Conservation (phyloP, 2,113 vertebrate species). For the Geothlypis trichas region DNA sequence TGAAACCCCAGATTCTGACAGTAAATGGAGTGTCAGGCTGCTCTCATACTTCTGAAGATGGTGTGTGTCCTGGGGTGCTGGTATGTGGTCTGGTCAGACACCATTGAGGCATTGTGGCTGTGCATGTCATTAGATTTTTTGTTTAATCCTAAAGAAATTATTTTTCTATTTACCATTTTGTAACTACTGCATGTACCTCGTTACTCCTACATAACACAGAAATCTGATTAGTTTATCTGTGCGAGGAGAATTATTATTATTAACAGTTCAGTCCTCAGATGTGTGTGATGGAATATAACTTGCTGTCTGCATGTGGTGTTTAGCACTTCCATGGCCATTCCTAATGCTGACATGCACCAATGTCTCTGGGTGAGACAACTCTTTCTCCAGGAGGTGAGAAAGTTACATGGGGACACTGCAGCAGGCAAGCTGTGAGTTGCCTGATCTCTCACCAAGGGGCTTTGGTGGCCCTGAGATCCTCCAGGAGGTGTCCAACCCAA, state of each 20-base stretch:
- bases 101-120: neutral
- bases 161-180: neutral
- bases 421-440: neutral
- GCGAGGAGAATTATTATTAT: fast-evolving
- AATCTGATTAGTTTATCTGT: neutral
- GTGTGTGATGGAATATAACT: neutral
- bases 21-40: neutral
- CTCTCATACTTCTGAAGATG: neutral
- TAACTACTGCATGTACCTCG: neutral
- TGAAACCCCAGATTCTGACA: neutral
- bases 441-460: neutral
- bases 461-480: neutral
- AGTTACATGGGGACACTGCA: neutral
- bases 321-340: neutral
- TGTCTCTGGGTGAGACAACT: neutral
- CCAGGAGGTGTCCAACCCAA: neutral
- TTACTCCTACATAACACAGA: neutral
- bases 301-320: neutral
- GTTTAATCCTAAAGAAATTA: neutral
- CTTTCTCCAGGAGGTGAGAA: neutral
- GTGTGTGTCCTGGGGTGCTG: neutral
- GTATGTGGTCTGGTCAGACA: neutral
- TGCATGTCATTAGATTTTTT: neutral
- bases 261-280: neutral
- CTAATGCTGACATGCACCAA: fast-evolving